Evolutionary conservation across 2,797 vertebrate species (phyloP).

Genomic region (Fundulus diaphanus): DNA sequence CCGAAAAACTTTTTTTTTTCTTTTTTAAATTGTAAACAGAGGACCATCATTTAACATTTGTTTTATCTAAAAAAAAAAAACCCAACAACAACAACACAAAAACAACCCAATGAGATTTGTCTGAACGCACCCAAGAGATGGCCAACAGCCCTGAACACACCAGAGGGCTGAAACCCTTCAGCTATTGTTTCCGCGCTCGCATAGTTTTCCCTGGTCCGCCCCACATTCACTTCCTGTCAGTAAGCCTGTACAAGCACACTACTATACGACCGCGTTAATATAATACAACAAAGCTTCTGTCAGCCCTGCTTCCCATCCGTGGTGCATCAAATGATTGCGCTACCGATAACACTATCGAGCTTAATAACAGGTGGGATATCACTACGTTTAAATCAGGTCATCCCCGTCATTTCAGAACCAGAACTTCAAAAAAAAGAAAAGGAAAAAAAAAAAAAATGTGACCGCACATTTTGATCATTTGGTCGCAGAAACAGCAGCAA

Average conservation of each 20-base stretch:
- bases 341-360: neutral
- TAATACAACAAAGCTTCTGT: constrained; percentile 15
- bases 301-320: neutral
- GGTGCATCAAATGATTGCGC: neutral
- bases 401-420: neutral
- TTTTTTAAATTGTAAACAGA: constrained; percentile 43
- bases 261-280: constrained; percentile 25
- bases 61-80: constrained; percentile 1
- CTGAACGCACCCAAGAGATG: constrained; percentile 27
- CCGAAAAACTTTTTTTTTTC: constrained; percentile 13
- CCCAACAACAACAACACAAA: too few species aligned
- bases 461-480: neutral
- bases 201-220: constrained; percentile 53
- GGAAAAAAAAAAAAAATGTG: too few species aligned
- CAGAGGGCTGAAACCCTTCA: constrained; percentile 37
- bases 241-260: constrained; percentile 39
- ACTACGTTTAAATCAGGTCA: constrained; percentile 11
- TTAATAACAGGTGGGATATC: neutral
- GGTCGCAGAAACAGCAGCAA: constrained; percentile 12
- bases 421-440: constrained; percentile 5
- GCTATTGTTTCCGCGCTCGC: constrained; percentile 58
- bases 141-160: constrained; percentile 33
- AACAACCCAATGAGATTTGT: neutral
- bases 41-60: constrained; percentile 17
- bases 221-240: constrained; percentile 63